phyloP scores from a whole-genome alignment of 1,140 invertebrate species.

The Elysia chlorotica region DNA sequence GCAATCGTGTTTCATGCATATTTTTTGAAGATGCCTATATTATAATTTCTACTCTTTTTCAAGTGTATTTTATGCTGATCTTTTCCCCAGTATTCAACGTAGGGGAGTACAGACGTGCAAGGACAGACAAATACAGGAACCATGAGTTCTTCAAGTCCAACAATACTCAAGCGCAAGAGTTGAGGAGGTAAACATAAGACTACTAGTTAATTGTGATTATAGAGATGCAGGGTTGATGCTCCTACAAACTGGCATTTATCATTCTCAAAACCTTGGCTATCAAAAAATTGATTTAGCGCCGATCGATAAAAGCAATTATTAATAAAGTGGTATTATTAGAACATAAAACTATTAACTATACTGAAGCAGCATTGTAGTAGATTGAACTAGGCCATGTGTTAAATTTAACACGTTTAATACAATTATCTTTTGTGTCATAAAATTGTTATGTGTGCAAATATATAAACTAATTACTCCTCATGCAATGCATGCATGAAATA shows the following conservation, averaged over 20 bases:
- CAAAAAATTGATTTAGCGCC: background rate
- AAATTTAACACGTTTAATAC: no score
- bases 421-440: no score
- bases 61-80: background rate
- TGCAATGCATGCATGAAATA: no score
- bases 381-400: no score
- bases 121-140: slow-evolving; percentile 79
- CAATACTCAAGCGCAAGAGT: slow-evolving; percentile 92
- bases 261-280: background rate
- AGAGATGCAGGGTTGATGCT: background rate
- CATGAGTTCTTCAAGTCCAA: slow-evolving; percentile 95
- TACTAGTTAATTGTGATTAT: background rate
- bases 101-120: slow-evolving; percentile 91
- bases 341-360: no score
- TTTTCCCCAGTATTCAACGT: slow-evolving; percentile 87
- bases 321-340: no score
- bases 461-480: no score
- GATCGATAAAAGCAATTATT: no score
- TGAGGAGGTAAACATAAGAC: slow-evolving; percentile 69
- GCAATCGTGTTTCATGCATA: background rate
- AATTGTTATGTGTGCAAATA: no score
- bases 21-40: background rate
- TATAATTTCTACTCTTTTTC: background rate
- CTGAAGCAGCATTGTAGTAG: no score
- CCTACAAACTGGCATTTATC: background rate